Evolutionary conservation across 1,140 invertebrate species (phyloP), one percentile per base, ranked within the genome.

Genomic region (Brachionus paranguensis): DNA sequence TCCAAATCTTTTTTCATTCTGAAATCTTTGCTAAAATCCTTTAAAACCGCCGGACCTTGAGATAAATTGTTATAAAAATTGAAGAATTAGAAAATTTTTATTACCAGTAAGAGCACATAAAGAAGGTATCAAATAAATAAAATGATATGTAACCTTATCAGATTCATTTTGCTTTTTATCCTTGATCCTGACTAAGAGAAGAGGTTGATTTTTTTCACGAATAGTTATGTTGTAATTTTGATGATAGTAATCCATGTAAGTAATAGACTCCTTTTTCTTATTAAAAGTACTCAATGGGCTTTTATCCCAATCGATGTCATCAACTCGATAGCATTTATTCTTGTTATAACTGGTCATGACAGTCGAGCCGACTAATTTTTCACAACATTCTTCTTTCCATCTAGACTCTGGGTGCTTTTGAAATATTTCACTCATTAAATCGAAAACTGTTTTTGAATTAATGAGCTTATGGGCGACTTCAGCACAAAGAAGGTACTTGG

Each of bases 381-480:
- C 33, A 20, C 12, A 14, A 27, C 78, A 81, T 27, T 17, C 17
- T 24, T 81, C 20, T n/a, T 68, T 60, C 20, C 20, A 81, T 12
- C 53, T 41, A 20, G 81, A 83, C 45, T 33, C 86, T n/a, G 86
- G 86, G 20, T 87, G 74, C 20, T 86, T 91, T 90, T 90, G 91
- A 91, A 96, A 92, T 17, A 93, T 87, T 7, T 47, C 20, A 12
- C 53, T 64, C 53, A 81, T 64, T 14, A 33, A 27, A 41, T 95
- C 93, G 1, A 93, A 89, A 0, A 95, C 93, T 6, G 93, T 94
- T 84, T 93, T 92, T 0, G 92, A 93, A 3, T 93, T 91, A 29
- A 96, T 89, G 11, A 95, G 92, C 65, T 93, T 89, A 89, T 95
- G 94, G 0, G 93, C 93, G 0, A 93, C 92, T 89, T 98, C 95